Base-by-base conservation (phyloP, 2,797 vertebrate genomes). In the Ambastaia sidthimunki region DNA sequence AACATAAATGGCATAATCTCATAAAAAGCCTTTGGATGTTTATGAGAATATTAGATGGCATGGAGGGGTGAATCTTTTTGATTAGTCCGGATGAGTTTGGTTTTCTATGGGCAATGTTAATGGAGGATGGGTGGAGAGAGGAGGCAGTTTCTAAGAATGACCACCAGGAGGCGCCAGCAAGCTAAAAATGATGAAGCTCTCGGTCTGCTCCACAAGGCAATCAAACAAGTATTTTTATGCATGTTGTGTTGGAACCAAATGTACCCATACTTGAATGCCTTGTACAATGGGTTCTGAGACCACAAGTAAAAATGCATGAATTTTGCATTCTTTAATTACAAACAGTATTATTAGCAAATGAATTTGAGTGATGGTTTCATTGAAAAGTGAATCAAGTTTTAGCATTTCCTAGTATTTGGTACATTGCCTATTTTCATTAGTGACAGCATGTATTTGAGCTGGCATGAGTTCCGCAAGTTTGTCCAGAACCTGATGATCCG, bases 81-180 rank as follows among this genome's bases (percentile, higher is more conserved):
- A 44, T 44, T 79, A 74, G 18, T 19, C 73, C 50, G 10, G 41
- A 71, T 67, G 3, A 60, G 69, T 67, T 52, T 63, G 3, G 63
- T 41, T 41, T 78, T 31, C 28, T 37, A 62, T 5, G 1, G 7
- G 57, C 55, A n/a, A 15, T 69, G 57, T 44, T 54, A 2, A 19
- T 77, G 77, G 74, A 77, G 80, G 63, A 34, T 67, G 78, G 74
- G 65, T 54, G 3, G 21, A 80, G 44, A 6, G 25, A 34, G 28
- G 50, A 65, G 1, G 60, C 62, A 31, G 0, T 37, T 50, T 55
- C n/a, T 6, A 31, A 4, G 7, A 5, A 10, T 15, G 47, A 48
- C 67, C 84, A 76, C 28, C 71, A 81, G 84, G 71, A 54, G 75
- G 68, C 50, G 50, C 19, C 25, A 9, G 59, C 44, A 3, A 65